These are phyloP conservation scores for Dryobates pubescens DNA, from an alignment of 2,797 vertebrate species.

Conservation along the genomic window DNA sequence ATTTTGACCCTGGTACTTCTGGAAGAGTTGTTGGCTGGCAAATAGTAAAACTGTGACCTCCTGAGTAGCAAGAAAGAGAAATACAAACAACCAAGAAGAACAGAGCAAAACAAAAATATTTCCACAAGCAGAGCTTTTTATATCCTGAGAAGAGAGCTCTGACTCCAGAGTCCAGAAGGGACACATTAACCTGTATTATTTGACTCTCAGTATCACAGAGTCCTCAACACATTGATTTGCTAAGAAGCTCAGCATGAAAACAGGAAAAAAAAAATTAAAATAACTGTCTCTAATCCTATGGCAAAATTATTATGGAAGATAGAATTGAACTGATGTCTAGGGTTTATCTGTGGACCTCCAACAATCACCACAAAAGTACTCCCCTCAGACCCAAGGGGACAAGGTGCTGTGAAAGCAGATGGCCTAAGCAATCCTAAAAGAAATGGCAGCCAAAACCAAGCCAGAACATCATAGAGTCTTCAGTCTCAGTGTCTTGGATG, in stretches of 20 bases:
- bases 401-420: not conserved
- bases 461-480: too few relatives aligned
- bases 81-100: conserved; percentile 47
- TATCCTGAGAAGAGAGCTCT: not conserved
- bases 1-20: conserved; percentile 57
- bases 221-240: not conserved
- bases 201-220: not conserved
- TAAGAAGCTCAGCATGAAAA: not conserved
- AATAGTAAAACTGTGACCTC: conserved; percentile 40
- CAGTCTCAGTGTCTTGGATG: too few relatives aligned
- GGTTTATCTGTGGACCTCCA: not conserved
- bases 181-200: not conserved
- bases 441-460: not conserved
- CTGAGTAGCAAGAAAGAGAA: conserved; percentile 42
- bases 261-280: not conserved
- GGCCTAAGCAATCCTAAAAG: not conserved
- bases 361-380: not conserved
- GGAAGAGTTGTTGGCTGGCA: conserved; percentile 34
- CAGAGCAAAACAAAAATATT: conserved; percentile 51
- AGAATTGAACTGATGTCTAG: not conserved
- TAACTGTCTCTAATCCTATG: not conserved
- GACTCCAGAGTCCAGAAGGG: not conserved
- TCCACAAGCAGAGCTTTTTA: conserved; percentile 27
- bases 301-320: not conserved
- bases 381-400: not conserved